Conservation (phyloP, 2,113 vertebrate genomes). For the Procapra przewalskii region DNA sequence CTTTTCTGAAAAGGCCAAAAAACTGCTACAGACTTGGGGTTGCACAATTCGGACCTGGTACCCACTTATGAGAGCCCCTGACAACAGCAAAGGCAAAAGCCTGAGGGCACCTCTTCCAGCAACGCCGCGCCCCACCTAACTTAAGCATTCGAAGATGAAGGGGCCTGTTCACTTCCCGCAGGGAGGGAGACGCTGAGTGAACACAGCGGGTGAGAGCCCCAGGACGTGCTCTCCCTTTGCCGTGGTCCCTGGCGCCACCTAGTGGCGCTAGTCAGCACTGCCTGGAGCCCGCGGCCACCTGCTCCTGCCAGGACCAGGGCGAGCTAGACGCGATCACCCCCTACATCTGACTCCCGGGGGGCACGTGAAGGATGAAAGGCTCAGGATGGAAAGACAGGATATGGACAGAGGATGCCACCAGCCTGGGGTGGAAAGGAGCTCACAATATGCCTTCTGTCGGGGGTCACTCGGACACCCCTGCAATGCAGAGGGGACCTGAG, state of each 20-base stretch:
- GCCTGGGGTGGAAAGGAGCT: not conserved
- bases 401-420: not conserved
- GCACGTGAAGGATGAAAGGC: not conserved
- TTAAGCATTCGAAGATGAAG: not conserved
- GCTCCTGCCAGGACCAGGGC: not conserved
- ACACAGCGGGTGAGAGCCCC: fast-evolving
- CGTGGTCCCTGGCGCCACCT: conserved; percentile 22
- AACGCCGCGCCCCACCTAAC: fast-evolving
- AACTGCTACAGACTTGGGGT: not conserved
- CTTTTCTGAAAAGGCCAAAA: not conserved
- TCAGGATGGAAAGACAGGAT: not conserved
- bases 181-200: not conserved
- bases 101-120: not conserved
- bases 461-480: fast-evolving
- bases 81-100: not conserved
- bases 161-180: fast-evolving
- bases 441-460: not conserved
- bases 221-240: fast-evolving
- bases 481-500: not conserved
- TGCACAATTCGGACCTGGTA: fast-evolving
- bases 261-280: not conserved
- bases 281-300: fast-evolving
- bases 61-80: fast-evolving
- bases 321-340: fast-evolving
- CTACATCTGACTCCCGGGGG: fast-evolving